Evolutionary conservation across 2,797 vertebrate species (phyloP).

Genomic region (Pantherophis vulpinus): DNA sequence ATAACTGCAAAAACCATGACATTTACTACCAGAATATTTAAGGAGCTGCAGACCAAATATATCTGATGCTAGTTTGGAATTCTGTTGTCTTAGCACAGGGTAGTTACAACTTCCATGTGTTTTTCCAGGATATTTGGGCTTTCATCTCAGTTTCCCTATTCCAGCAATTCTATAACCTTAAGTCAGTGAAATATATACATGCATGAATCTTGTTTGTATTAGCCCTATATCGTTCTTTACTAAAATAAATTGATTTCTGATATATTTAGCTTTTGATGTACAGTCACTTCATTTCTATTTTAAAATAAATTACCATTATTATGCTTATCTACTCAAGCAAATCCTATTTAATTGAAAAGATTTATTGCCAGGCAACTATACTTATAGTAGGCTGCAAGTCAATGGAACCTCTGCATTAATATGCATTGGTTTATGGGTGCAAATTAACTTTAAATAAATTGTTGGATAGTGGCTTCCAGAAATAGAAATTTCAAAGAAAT

Average conservation of each 20-base stretch:
- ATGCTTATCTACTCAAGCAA: neutral
- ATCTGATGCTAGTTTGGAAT: neutral
- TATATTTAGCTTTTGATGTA: neutral
- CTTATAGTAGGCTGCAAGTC: neutral
- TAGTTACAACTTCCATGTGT: neutral
- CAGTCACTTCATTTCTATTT: neutral
- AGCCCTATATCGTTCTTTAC: neutral
- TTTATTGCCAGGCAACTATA: neutral
- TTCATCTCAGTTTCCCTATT: neutral
- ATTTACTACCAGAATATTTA: neutral
- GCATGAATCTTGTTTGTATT: neutral
- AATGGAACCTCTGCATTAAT: neutral
- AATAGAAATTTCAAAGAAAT: neutral
- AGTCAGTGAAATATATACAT: neutral
- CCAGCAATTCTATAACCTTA: neutral
- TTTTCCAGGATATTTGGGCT: neutral
- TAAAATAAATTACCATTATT: neutral
- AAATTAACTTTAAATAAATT: neutral
- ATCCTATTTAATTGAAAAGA: neutral
- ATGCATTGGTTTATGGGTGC: neutral
- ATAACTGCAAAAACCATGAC: neutral
- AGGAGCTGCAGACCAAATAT: neutral
- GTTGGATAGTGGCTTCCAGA: neutral
- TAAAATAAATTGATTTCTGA: neutral
- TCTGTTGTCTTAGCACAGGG: neutral